phyloP scores from a whole-genome alignment of 2,797 vertebrate species.

The Loriculus beryllinus region DNA sequence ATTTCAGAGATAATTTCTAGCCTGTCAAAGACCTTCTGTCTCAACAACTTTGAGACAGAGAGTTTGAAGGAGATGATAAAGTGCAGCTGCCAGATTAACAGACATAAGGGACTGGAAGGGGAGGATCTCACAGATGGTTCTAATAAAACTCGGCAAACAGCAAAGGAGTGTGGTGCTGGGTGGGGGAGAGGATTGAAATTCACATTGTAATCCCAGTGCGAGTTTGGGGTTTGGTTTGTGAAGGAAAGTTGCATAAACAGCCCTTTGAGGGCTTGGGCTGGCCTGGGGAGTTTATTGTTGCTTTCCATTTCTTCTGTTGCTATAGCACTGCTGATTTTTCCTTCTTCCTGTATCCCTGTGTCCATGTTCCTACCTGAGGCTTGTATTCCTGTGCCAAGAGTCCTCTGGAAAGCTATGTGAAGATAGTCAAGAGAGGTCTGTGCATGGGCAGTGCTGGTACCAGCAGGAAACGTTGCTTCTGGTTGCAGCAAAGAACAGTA shows the following conservation, averaged over 20 bases:
- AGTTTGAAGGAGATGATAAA: slow-evolving; percentile 32
- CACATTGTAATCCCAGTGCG: not conserved
- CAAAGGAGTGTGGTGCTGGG: not conserved
- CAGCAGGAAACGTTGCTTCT: not conserved
- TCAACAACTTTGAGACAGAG: slow-evolving; percentile 32
- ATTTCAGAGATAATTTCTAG: slow-evolving; percentile 44
- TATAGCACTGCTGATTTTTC: not conserved
- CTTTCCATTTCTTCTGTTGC: not conserved
- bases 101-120: not conserved
- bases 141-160: slow-evolving; percentile 13
- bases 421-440: not conserved
- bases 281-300: not conserved
- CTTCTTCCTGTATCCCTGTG: not conserved
- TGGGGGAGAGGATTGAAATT: not conserved
- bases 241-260: not conserved
- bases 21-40: slow-evolving; percentile 36
- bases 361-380: not conserved
- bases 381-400: not conserved
- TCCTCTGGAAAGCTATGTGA: not conserved
- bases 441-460: not conserved
- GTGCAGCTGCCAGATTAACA: slow-evolving; percentile 42
- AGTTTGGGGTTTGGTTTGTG: not conserved
- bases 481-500: not conserved
- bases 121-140: slow-evolving; percentile 50
- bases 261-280: not conserved